Evolutionary conservation across 2,113 vertebrate genomes (phyloP).

Genomic region (Crotophaga sulcirostris): DNA sequence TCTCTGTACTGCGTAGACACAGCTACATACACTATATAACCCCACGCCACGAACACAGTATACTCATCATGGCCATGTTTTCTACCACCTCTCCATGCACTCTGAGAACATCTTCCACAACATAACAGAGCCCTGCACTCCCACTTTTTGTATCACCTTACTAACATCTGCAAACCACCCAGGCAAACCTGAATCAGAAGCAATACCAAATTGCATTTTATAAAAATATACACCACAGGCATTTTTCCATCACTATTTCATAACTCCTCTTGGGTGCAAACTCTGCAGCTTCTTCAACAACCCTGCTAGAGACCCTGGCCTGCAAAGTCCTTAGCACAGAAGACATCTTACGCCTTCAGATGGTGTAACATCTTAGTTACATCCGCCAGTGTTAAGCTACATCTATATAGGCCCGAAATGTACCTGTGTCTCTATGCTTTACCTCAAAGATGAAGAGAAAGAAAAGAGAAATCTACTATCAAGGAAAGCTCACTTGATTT

Average conservation of each 20-base stretch:
- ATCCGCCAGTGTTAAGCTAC: background rate
- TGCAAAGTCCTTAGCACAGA: background rate
- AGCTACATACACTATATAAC: fast-evolving
- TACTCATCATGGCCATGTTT: background rate
- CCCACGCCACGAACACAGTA: fast-evolving
- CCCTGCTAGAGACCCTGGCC: background rate
- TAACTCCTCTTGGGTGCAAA: background rate
- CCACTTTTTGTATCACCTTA: background rate
- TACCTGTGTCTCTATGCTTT: background rate
- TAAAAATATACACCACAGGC: background rate
- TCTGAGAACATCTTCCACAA: background rate
- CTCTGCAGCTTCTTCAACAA: background rate
- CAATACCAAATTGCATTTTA: background rate
- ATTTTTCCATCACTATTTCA: fast-evolving
- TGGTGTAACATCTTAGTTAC: background rate
- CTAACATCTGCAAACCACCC: fast-evolving
- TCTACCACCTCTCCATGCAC: background rate
- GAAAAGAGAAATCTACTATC: background rate
- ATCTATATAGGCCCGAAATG: background rate
- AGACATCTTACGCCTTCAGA: background rate
- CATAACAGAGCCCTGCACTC: background rate
- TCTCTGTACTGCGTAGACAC: background rate
- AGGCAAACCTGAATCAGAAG: background rate
- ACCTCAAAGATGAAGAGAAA: background rate
- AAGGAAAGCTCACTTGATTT: background rate